These are phyloP conservation scores for Tenualosa thibaudeaui DNA, from an alignment of 2,797 vertebrate species.

Conservation along the genomic window DNA sequence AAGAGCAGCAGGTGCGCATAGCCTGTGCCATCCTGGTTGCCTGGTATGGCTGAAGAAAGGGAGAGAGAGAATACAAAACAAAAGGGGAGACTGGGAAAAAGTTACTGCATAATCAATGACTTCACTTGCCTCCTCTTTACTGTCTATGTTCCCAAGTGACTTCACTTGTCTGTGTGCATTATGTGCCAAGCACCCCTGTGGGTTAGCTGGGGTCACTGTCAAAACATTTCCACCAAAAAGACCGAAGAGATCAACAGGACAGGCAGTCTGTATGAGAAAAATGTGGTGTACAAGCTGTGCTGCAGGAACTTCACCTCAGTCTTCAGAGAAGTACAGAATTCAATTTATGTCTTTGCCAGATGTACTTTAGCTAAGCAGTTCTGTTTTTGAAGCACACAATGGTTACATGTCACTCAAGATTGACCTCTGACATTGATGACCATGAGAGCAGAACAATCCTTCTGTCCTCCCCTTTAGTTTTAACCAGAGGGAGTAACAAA, in stretches of 20 bases:
- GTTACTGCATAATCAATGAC: conserved; percentile 39
- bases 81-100: not conserved
- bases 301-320: not conserved
- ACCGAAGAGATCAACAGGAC: not conserved
- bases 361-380: not conserved
- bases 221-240: not conserved
- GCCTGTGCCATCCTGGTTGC: conserved; percentile 54
- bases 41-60: conserved; percentile 52
- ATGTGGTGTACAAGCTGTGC: not conserved
- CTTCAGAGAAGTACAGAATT: not conserved
- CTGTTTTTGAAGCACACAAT: not conserved
- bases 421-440: conserved; percentile 16
- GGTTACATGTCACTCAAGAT: not conserved
- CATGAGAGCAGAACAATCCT: conserved; percentile 1
- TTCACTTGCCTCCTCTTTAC: not conserved
- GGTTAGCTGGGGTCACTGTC: not conserved
- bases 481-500: conserved; percentile 20
- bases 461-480: conserved; percentile 21
- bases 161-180: not conserved
- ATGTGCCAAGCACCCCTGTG: not conserved
- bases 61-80: conserved; percentile 29
- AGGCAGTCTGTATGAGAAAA: not conserved
- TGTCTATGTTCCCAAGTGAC: not conserved
- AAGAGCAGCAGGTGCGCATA: conserved; percentile 64
- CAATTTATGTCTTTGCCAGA: not conserved